A percentile compares a stretch with the other conserved stretches of the same genome.
Evolutionary conservation across 2,797 vertebrate genomes (phyloP).

Genomic region (Zalophus californianus): DNA sequence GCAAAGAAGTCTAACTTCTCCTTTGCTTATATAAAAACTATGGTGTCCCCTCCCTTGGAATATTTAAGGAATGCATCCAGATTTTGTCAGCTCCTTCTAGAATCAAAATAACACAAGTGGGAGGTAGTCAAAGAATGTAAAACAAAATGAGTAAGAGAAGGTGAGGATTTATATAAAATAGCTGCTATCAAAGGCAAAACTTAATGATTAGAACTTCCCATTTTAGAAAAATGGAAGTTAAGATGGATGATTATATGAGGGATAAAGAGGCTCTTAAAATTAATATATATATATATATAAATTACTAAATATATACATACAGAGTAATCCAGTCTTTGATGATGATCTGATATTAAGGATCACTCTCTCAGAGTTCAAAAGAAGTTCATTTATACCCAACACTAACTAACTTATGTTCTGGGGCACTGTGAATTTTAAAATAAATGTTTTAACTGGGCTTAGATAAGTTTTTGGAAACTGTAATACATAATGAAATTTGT

Average conservation of each 20-base stretch:
- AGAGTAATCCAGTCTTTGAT: neutral
- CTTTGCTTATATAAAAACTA: neutral
- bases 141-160: neutral
- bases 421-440: neutral
- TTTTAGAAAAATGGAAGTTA: constrained; percentile 30
- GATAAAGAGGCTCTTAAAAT: neutral
- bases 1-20: neutral
- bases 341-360: constrained; percentile 17
- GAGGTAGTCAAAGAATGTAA: neutral
- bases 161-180: neutral
- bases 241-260: neutral
- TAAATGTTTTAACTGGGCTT: neutral
- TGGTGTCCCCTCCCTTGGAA: neutral
- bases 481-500: neutral
- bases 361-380: constrained; percentile 2
- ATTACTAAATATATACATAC: neutral
- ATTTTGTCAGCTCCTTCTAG: neutral
- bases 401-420: neutral
- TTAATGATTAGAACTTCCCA: neutral
- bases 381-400: neutral
- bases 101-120: constrained; percentile 20
- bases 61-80: neutral
- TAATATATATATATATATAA: neutral
- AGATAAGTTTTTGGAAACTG: neutral
- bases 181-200: neutral